Conservation (phyloP, 1,140 invertebrate genomes). For the Ganaspis sp. region DNA sequence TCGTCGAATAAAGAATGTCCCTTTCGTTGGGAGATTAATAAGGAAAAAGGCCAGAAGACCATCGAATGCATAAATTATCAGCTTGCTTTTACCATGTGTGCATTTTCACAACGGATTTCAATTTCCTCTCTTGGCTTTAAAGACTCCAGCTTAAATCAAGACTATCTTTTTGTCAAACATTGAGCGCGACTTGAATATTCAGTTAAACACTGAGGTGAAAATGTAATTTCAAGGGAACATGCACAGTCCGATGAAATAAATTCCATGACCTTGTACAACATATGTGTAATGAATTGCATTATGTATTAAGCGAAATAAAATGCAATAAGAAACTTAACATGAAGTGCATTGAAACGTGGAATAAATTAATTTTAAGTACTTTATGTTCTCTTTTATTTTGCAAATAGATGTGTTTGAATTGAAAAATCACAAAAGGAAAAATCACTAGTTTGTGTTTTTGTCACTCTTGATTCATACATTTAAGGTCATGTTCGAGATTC, state of each 20-base stretch:
- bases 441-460: too few relatives aligned
- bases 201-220: conserved; percentile 27
- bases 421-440: too few relatives aligned
- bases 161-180: conserved; percentile 24
- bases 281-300: conserved; percentile 23
- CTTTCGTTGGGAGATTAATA: conserved; percentile 49
- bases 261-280: conserved; percentile 7
- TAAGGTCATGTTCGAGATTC: too few relatives aligned
- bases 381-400: neutral
- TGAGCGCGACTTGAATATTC: conserved; percentile 12
- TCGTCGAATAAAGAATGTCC: conserved; percentile 29
- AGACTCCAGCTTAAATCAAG: conserved; percentile 7
- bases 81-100: conserved; percentile 5
- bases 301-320: neutral
- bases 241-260: neutral
- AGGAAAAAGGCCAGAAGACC: conserved; percentile 33
- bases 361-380: neutral
- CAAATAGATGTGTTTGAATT: too few relatives aligned
- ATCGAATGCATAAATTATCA: conserved; percentile 25
- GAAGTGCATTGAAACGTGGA: neutral
- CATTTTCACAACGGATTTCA: conserved; percentile 15
- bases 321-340: neutral
- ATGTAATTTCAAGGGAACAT: conserved; percentile 20
- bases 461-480: too few relatives aligned
- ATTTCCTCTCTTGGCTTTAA: neutral